phyloP scores from a whole-genome alignment of 2,888 invertebrate genomes.

The Unio pictorum region DNA sequence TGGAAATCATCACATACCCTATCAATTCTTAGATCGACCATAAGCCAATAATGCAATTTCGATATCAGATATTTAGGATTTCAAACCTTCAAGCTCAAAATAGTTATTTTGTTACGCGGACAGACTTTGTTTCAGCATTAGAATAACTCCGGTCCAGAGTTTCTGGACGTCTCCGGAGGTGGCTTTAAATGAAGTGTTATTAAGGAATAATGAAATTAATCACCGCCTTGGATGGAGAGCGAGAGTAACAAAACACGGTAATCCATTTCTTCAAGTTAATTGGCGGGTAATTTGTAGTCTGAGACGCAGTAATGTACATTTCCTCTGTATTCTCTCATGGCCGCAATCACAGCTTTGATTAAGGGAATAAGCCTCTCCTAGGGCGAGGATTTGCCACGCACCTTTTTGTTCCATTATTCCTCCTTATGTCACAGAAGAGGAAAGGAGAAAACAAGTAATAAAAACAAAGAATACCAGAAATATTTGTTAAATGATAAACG shows the following conservation, averaged over 20 bases:
- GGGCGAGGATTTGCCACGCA: no score
- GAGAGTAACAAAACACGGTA: slow-evolving; percentile 8
- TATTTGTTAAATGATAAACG: no score
- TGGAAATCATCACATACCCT: not conserved
- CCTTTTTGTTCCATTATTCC: no score
- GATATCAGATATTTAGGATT: not conserved
- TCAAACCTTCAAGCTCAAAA: not conserved
- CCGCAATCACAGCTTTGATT: not conserved
- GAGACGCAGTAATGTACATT: slow-evolving; percentile 12
- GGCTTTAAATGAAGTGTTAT: slow-evolving; percentile 28
- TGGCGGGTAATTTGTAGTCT: slow-evolving; percentile 5
- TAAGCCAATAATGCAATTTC: not conserved
- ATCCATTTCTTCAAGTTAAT: slow-evolving; percentile 10
- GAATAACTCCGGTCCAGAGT: no score
- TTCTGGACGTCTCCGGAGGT: slow-evolving; percentile 13
- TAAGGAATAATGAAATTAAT: slow-evolving; percentile 41
- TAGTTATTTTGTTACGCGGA: no score
- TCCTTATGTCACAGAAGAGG: no score
- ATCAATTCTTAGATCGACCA: not conserved
- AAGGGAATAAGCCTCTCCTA: not conserved
- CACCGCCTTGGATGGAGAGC: slow-evolving; percentile 14
- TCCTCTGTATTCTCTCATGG: slow-evolving; percentile 10
- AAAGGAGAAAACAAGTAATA: no score
- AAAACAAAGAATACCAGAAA: no score
- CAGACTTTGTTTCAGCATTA: no score